Evolutionary conservation across 1,140 invertebrate genomes (phyloP), one percentile per base, ranked within the genome.

Genomic region (Wiebesia pumilae): DNA sequence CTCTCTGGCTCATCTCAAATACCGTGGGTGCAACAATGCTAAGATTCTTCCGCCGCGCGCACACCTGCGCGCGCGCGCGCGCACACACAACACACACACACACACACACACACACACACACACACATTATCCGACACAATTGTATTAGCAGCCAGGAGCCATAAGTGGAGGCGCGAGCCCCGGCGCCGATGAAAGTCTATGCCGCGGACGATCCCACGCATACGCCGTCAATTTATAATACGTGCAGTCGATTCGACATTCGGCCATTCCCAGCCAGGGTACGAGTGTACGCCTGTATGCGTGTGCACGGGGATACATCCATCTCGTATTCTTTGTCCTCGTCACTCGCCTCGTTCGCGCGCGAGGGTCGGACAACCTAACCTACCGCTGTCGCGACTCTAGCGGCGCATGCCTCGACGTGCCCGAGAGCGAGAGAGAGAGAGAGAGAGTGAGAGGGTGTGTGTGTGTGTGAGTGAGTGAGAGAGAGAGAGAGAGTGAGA

Each of bases 401-500:
- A 47, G 43, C 43, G 43, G 12, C 4, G 4, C 43, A n/a, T n/a
- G n/a, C n/a, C n/a, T n/a, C n/a, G n/a, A n/a, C n/a, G n/a, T n/a
- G n/a, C n/a, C n/a, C 43, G 43, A 47, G 38, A 69, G 62, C 30
- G 80, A 69, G 80, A n/a, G 81, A 69, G 81, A 69, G 65, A n/a
- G 81, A 51, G 65, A 82, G 81, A 33, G 65, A 51, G 33, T 12
- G 43, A 47, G 38, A 69, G 62, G 38, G 80, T n/a, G n/a, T n/a
- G n/a, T n/a, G n/a, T n/a, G n/a, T n/a, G n/a, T n/a, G n/a, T n/a
- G n/a, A n/a, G n/a, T n/a, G n/a, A n/a, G n/a, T n/a, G n/a, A n/a
- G n/a, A 69, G 80, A n/a, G 81, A 69, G 81, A 69, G 65, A n/a
- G 81, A 51, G 65, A 82, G 81, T 21, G 65, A 51, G 33, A n/a